Evolutionary conservation across 2,797 vertebrate species (phyloP).

Genomic region (Phoebastria nigripes): DNA sequence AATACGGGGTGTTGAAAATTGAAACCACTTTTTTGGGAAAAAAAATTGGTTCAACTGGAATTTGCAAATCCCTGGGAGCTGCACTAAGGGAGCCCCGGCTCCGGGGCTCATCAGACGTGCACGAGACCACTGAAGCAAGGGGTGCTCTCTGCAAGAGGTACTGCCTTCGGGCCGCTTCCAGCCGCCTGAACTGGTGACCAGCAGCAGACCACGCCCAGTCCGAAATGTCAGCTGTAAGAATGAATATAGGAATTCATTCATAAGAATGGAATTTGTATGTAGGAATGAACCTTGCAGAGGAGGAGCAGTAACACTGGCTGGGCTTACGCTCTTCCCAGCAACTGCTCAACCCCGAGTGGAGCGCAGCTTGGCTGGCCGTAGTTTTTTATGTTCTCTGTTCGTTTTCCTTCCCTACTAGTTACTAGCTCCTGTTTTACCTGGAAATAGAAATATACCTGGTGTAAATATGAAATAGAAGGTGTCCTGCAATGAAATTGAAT

Average conservation of each 20-base stretch:
- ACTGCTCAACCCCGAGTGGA: fast-evolving
- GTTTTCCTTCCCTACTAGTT: background rate
- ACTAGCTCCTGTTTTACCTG: background rate
- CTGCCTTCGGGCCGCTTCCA: background rate
- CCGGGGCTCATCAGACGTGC: fast-evolving
- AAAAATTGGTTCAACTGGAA: background rate
- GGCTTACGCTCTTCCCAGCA: background rate
- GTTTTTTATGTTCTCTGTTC: background rate
- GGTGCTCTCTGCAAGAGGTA: background rate
- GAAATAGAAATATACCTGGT: background rate
- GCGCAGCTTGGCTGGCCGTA: fast-evolving
- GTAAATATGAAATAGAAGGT: background rate
- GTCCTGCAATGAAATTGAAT: background rate
- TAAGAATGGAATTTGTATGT: fast-evolving
- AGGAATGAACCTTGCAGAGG: background rate
- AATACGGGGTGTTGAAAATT: background rate
- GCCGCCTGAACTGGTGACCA: fast-evolving
- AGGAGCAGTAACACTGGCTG: fast-evolving
- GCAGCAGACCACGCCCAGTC: background rate
- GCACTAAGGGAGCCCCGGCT: background rate
- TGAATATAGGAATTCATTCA: fast-evolving
- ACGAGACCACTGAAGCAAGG: background rate
- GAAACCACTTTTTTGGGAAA: fast-evolving
- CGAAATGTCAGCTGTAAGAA: fast-evolving
- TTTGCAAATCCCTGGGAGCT: background rate